phyloP scores from a whole-genome alignment of 2,113 vertebrate species.

The Oriolus oriolus region DNA sequence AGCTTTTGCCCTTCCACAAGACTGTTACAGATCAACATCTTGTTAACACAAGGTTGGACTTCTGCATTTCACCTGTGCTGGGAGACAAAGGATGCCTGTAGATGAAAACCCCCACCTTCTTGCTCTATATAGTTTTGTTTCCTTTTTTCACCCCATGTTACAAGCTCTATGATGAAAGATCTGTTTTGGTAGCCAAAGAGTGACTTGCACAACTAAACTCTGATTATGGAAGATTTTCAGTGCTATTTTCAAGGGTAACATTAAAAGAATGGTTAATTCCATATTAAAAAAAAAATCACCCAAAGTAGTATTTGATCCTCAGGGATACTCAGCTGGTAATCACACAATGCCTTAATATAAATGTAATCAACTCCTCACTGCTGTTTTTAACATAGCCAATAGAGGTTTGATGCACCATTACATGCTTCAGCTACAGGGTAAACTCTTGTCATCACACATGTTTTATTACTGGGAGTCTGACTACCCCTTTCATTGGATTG shows the following conservation, averaged over 20 bases:
- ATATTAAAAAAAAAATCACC: background rate
- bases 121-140: background rate
- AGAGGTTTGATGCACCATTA: background rate
- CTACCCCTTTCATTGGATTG: background rate
- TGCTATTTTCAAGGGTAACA: background rate
- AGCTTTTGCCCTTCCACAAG: background rate
- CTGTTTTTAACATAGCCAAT: background rate
- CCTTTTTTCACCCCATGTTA: background rate
- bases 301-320: background rate
- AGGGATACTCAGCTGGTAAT: background rate
- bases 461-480: background rate
- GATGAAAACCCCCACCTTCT: background rate
- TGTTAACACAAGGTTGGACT: background rate
- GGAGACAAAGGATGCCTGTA: background rate
- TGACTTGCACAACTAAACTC: background rate
- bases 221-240: background rate
- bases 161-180: background rate
- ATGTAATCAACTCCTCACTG: background rate
- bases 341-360: background rate
- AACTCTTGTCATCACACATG: background rate
- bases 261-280: background rate
- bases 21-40: background rate
- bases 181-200: background rate
- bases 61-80: background rate
- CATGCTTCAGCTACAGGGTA: background rate